Evolutionary conservation across 2,888 invertebrate species (phyloP).

Genomic region (Caenorhabditis doughertyi): DNA sequence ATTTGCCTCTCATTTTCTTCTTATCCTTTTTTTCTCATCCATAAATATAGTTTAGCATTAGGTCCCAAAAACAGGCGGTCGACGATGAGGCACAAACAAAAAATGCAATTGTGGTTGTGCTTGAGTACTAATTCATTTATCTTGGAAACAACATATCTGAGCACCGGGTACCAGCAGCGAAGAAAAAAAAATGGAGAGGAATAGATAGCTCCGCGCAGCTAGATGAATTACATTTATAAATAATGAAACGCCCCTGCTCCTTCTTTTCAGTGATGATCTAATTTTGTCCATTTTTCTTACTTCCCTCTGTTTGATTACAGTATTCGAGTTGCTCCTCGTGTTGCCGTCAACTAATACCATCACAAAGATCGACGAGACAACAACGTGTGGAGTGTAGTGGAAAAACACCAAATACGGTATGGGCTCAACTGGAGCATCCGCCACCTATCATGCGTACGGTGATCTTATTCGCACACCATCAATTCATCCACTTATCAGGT

Average conservation of each 20-base stretch:
- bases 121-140: constrained; percentile 61
- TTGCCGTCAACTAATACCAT: constrained; percentile 50
- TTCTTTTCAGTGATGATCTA: constrained; percentile 12
- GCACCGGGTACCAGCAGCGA: neutral
- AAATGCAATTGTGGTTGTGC: constrained; percentile 48
- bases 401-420: constrained; percentile 57
- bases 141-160: constrained; percentile 55
- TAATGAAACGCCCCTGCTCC: constrained; percentile 14
- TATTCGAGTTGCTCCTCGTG: constrained; percentile 62
- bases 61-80: constrained; percentile 4
- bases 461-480: constrained; percentile 78
- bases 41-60: constrained; percentile 35
- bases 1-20: constrained; percentile 5
- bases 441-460: constrained; percentile 76
- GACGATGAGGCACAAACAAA: neutral
- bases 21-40: too few species aligned
- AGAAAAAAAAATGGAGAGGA: neutral
- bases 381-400: constrained; percentile 47
- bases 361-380: constrained; percentile 40
- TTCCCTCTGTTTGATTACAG: constrained; percentile 50
- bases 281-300: too few species aligned
- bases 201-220: neutral
- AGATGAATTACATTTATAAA: constrained; percentile 42
- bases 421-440: constrained; percentile 77
- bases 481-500: constrained; percentile 75